These are phyloP conservation scores for Cebus imitator DNA, from an alignment of 2,113 vertebrate species.

Conservation along the genomic window DNA sequence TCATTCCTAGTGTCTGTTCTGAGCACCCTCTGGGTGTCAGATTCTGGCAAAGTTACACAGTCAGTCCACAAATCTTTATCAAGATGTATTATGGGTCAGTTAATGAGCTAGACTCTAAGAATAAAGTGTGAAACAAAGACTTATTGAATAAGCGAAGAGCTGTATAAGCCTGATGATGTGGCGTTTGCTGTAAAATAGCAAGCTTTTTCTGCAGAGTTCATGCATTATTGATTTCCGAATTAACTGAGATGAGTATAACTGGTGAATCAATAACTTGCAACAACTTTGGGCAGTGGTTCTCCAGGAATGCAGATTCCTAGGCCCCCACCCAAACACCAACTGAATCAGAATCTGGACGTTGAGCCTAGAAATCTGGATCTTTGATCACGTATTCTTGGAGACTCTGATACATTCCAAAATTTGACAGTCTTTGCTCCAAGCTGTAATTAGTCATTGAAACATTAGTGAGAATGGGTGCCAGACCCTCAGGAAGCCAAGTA, in stretches of 20 bases:
- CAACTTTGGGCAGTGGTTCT: background rate
- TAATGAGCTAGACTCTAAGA: background rate
- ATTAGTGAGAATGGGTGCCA: fast-evolving
- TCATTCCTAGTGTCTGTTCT: background rate
- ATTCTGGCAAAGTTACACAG: background rate
- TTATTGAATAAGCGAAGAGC: background rate
- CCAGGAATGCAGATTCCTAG: background rate
- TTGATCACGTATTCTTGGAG: background rate
- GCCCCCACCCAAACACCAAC: too few relatives aligned
- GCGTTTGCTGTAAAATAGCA: background rate
- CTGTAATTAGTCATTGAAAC: background rate
- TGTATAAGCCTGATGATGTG: background rate
- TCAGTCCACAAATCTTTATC: background rate
- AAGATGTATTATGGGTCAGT: background rate
- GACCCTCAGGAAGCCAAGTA: background rate
- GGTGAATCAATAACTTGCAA: background rate
- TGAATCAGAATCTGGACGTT: background rate
- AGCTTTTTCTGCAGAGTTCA: background rate
- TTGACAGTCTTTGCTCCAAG: background rate
- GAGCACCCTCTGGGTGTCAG: too few relatives aligned
- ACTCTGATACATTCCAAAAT: background rate
- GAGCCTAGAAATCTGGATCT: background rate
- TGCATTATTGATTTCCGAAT: background rate
- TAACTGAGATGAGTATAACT: background rate
- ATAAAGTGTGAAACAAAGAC: background rate